Evolutionary conservation across 1,140 invertebrate genomes (phyloP), one percentile per base, ranked within the genome.

Genomic region (Ips nitidus): DNA sequence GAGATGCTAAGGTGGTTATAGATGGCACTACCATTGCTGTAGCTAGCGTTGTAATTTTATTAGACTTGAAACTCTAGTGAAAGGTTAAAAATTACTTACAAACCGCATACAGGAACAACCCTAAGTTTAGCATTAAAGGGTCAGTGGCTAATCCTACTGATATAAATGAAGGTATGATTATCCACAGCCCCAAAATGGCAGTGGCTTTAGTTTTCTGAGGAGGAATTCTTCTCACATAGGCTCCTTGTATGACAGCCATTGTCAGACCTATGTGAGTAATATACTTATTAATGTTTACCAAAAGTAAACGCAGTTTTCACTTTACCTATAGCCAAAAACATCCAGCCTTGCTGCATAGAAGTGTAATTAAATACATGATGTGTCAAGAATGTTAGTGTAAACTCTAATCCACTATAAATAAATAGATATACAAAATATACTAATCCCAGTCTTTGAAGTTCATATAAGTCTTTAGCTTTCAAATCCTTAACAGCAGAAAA

Each of bases 351-450:
- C 79, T 98, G 91, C 89, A 97, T 95, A 41, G 94, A 94, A 41
- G 89, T 91, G 79, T 95, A 99, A 42, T 90, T 84, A 79, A 99
- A 98, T 52, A 91, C 88, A 74, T 95, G 89, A 84, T 98, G 95
- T 55, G 95, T 98, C 41, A 99, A 84, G 82, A 99, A 99, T 47
- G 96, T 98, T 41, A 99, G 83, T 1, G 97, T 99, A 79, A 98
- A 99, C 82, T 99, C 98, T 43, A 99, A 83, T 1, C 97, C 97
- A 64, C 97, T 98, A 79, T 98, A 99, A 38, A 99, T 84, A 78
- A 99, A 97, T 50, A 99, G 83, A 82, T 98, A 99, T 1, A 97
- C 79, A 80, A 99, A 99, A 81, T 98, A 98, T 37, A 95, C 88
- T 42, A 86, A 74, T 60, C 97, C 97, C 65, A 98, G 83, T 50